A percentile compares a stretch with the other conserved stretches of the same genome.
These are phyloP conservation scores for Octomys mimax DNA, from an alignment of 2,797 vertebrate genomes.

Conservation along the genomic window DNA sequence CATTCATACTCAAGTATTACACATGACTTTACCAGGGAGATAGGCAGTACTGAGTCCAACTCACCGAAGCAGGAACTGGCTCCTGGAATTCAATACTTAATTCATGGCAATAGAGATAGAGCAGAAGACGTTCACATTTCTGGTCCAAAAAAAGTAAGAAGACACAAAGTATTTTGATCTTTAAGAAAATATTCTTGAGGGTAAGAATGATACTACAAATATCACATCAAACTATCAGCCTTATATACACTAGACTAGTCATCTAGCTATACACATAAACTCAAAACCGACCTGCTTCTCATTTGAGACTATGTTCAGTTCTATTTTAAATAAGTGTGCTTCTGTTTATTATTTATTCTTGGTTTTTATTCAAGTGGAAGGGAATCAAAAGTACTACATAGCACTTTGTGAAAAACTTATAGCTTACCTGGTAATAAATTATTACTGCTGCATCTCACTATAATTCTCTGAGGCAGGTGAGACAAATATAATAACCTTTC, in stretches of 20 bases:
- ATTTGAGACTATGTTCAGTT: conserved; percentile 18
- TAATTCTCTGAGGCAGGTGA: not conserved
- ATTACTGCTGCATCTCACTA: not conserved
- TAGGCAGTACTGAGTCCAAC: conserved; percentile 79
- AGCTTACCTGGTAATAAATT: not conserved
- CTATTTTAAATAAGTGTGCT: not conserved
- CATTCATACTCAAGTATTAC: not conserved
- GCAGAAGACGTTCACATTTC: conserved; percentile 98
- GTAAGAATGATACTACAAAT: conserved; percentile 16
- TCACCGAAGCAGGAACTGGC: conserved; percentile 96
- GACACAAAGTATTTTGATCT: conserved; percentile 35
- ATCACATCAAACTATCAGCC: conserved; percentile 4
- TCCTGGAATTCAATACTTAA: conserved; percentile 98
- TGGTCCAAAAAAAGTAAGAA: conserved; percentile 84
- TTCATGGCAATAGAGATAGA: conserved; percentile 98
- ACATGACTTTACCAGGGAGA: not conserved
- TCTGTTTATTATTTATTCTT: conserved; percentile 3
- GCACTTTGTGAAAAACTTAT: conserved; percentile 12
- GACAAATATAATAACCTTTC: not conserved
- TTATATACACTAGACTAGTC: not conserved
- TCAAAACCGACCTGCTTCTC: not conserved
- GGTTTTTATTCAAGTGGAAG: conserved; percentile 37
- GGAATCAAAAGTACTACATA: not conserved
- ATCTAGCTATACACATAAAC: not conserved
- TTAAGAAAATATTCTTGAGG: conserved; percentile 34